Percentiles rank a stretch among this genome's conserved stretches.
phyloP scores from a whole-genome alignment of 2,888 invertebrate species.

The Sinohyriopsis cumingii region DNA sequence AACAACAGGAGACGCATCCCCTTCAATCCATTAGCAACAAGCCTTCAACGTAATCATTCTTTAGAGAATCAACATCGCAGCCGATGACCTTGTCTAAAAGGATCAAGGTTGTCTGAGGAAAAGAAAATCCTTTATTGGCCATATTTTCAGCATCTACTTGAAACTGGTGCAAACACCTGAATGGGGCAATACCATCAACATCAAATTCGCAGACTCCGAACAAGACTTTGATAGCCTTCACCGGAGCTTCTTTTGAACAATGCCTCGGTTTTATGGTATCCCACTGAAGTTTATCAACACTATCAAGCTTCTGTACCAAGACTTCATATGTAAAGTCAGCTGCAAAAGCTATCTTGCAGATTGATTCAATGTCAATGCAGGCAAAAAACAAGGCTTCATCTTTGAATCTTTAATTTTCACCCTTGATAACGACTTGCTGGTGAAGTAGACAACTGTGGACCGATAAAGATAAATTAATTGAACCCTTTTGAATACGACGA shows the following conservation, averaged over 20 bases:
- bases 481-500: too few relatives aligned
- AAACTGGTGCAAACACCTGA: neutral
- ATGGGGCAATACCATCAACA: slow-evolving; percentile 1
- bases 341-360: neutral
- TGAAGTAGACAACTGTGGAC: too few relatives aligned
- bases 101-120: slow-evolving; percentile 1
- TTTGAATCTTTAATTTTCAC: too few relatives aligned
- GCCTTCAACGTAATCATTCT: neutral
- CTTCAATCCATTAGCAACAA: neutral
- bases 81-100: neutral
- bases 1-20: slow-evolving; percentile 1
- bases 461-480: too few relatives aligned
- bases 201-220: neutral
- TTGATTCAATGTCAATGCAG: neutral
- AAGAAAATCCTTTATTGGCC: neutral
- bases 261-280: neutral
- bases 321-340: neutral
- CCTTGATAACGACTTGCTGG: too few relatives aligned
- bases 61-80: neutral
- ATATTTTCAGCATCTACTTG: neutral
- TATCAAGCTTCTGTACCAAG: slow-evolving; percentile 1
- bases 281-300: neutral
- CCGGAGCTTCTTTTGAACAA: neutral
- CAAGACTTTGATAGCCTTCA: neutral
- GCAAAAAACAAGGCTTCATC: too few relatives aligned